Conservation (phyloP, 2,888 invertebrate species). For the Ceriagrion tenellum region DNA sequence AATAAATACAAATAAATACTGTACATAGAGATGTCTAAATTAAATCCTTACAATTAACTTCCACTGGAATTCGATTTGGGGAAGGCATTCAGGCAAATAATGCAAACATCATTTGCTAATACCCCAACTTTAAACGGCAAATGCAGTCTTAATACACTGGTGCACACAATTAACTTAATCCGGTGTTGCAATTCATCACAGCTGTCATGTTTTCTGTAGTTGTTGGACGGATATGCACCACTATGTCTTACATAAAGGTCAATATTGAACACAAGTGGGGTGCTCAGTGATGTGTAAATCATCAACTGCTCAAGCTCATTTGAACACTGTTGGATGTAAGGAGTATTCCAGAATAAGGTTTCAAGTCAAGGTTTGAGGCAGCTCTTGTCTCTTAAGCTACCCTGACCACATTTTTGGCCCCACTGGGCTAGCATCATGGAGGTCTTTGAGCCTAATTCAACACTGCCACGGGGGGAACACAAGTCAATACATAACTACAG, state of each 20-base stretch:
- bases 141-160: slow-evolving; percentile 41
- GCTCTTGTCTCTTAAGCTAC: not conserved
- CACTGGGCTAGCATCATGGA: slow-evolving; percentile 37
- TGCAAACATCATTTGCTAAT: not conserved
- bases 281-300: slow-evolving; percentile 52
- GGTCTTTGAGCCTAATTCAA: slow-evolving; percentile 29
- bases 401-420: slow-evolving; percentile 23
- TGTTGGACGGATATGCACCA: slow-evolving; percentile 65
- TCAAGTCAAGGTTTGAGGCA: not conserved
- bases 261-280: slow-evolving; percentile 26
- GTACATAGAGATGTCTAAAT: slow-evolving; percentile 44
- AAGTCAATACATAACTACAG: not conserved
- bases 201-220: slow-evolving; percentile 58
- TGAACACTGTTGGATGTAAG: slow-evolving; percentile 60
- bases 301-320: slow-evolving; percentile 44
- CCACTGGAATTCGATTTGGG: slow-evolving; percentile 6
- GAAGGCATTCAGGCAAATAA: slow-evolving; percentile 14
- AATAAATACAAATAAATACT: slow-evolving; percentile 67
- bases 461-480: slow-evolving; percentile 25
- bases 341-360: slow-evolving; percentile 29
- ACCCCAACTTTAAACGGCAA: slow-evolving; percentile 10
- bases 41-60: slow-evolving; percentile 7
- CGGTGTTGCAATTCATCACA: slow-evolving; percentile 56
- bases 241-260: slow-evolving; percentile 53
- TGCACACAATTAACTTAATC: slow-evolving; percentile 36